Evolutionary conservation across 2,797 vertebrate species (phyloP).

Genomic region (Tenualosa ilisha): DNA sequence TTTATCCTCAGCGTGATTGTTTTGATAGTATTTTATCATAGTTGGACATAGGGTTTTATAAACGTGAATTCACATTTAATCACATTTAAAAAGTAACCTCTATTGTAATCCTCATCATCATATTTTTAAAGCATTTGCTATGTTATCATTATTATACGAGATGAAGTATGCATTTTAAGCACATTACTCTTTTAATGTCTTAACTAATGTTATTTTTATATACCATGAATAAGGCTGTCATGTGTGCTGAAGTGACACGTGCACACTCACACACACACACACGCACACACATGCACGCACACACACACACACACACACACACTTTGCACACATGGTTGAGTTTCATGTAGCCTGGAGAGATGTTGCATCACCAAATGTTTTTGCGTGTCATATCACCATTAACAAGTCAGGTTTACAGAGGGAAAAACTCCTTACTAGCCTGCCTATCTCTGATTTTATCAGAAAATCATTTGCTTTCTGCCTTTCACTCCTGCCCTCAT

Average conservation of each 20-base stretch:
- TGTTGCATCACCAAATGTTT: constrained; percentile 39
- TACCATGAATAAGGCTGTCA: constrained; percentile 14
- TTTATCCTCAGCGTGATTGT: neutral
- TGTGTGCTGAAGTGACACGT: constrained; percentile 31
- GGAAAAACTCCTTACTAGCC: neutral
- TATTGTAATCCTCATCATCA: no score
- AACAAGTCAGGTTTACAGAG: constrained; percentile 1
- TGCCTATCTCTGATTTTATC: neutral
- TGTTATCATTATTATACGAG: no score
- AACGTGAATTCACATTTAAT: neutral
- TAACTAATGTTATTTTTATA: neutral
- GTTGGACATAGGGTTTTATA: neutral
- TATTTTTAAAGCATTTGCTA: no score
- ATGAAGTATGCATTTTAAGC: neutral
- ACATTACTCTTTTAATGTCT: neutral
- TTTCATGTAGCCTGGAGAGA: constrained; percentile 35
- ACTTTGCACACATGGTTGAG: constrained; percentile 36
- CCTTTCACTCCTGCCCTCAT: neutral
- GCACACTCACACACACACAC: constrained; percentile 6
- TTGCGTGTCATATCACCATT: constrained; percentile 23
- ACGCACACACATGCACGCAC: neutral
- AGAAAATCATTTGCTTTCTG: neutral
- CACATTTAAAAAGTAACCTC: neutral
- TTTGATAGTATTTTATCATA: neutral
- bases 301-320: constrained; percentile 1